Conservation (phyloP, 2,113 vertebrate species). For the Kryptolebias marmoratus region DNA sequence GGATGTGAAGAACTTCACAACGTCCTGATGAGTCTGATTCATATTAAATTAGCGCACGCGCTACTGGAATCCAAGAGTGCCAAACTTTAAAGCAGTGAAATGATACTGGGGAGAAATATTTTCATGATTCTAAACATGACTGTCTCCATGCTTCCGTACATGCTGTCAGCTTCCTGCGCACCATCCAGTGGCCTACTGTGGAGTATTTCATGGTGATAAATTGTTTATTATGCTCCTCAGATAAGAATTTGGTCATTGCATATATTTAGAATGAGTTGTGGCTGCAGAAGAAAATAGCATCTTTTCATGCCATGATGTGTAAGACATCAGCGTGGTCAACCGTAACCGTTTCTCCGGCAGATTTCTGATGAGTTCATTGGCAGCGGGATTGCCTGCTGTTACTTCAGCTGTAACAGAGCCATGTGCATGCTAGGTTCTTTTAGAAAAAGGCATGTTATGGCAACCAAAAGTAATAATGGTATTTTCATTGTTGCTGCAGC, state of each 20-base stretch:
- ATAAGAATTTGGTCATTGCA: constrained; percentile 42
- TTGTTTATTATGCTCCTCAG: constrained; percentile 17
- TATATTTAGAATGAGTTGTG: constrained; percentile 44
- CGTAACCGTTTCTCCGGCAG: constrained; percentile 32
- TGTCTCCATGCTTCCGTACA: constrained; percentile 6
- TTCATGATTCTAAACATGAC: not conserved
- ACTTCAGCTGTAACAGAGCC: constrained; percentile 46
- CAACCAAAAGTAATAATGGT: constrained; percentile 22
- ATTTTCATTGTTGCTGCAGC: constrained; percentile 2
- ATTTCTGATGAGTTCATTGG: constrained; percentile 50
- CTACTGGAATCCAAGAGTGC: not conserved
- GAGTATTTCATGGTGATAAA: constrained; percentile 44
- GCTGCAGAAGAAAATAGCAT: constrained; percentile 37
- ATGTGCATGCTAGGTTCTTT: constrained; percentile 18
- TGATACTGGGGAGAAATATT: not conserved
- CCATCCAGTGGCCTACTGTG: constrained; percentile 1
- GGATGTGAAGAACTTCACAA: constrained; percentile 17
- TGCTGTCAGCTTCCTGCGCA: constrained; percentile 4
- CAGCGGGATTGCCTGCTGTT: constrained; percentile 45
- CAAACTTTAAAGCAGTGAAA: constrained; percentile 17
- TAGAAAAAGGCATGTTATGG: constrained; percentile 32
- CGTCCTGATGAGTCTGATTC: constrained; percentile 2
- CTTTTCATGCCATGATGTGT: constrained; percentile 47
- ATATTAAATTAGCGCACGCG: not conserved
- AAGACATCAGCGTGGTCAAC: constrained; percentile 54